Percentiles rank a stretch among this genome's conserved stretches.
phyloP scores from a whole-genome alignment of 2,888 invertebrate genomes.

The Melanostoma scalare region DNA sequence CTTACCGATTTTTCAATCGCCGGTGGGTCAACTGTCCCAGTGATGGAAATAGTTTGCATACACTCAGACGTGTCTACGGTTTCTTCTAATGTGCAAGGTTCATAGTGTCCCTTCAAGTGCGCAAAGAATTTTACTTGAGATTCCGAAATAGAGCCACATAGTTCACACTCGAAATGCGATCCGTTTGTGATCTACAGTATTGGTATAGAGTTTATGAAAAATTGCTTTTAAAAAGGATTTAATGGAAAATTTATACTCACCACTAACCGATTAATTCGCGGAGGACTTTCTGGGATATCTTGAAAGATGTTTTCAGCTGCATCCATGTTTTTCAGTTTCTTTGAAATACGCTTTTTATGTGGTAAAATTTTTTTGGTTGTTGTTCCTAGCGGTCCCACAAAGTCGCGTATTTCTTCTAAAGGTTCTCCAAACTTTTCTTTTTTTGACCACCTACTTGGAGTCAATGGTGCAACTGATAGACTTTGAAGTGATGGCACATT shows the following conservation, averaged over 20 bases:
- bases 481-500: slow-evolving; percentile 41
- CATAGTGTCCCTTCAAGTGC: slow-evolving; percentile 92
- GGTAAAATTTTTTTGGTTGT: slow-evolving; percentile 87
- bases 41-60: slow-evolving; percentile 24
- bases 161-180: slow-evolving; percentile 84
- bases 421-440: slow-evolving; percentile 50
- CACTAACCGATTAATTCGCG: slow-evolving; percentile 23
- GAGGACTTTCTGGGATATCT: slow-evolving; percentile 35
- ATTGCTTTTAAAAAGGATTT: not conserved
- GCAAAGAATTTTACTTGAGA: slow-evolving; percentile 93
- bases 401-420: slow-evolving; percentile 34
- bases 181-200: slow-evolving; percentile 40
- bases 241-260: slow-evolving; percentile 29
- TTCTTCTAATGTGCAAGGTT: slow-evolving; percentile 82
- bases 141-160: slow-evolving; percentile 89
- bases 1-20: slow-evolving; percentile 46
- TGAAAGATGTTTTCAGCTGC: slow-evolving; percentile 36
- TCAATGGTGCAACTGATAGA: slow-evolving; percentile 26
- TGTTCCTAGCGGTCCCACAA: slow-evolving; percentile 45
- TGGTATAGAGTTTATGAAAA: not conserved
- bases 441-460: slow-evolving; percentile 46
- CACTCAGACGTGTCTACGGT: slow-evolving; percentile 44
- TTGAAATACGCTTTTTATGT: slow-evolving; percentile 92
- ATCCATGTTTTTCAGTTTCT: slow-evolving; percentile 86
- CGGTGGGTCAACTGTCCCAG: slow-evolving; percentile 3